Percentiles rank a stretch among this genome's conserved stretches.
phyloP scores from a whole-genome alignment of 2,797 vertebrate species.

The Sphenodon punctatus region DNA sequence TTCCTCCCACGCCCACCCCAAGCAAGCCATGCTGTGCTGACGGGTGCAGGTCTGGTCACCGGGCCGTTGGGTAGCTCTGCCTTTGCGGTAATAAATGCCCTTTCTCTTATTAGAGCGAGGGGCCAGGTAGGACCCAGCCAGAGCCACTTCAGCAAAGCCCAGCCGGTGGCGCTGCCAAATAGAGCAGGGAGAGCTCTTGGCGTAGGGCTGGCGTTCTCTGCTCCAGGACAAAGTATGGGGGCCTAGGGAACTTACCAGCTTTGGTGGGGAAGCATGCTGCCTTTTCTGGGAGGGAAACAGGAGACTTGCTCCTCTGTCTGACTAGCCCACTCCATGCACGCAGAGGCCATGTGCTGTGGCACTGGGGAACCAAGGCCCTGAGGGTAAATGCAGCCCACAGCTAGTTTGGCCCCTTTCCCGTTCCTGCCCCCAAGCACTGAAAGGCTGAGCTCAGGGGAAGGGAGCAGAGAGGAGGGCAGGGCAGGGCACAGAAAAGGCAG shows the following conservation, averaged over 20 bases:
- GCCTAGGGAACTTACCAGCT: background rate
- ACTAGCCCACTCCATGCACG: background rate
- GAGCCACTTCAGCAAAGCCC: no score
- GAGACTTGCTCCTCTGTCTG: background rate
- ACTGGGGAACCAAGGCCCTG: background rate
- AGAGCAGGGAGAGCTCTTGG: no score
- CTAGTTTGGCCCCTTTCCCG: no score
- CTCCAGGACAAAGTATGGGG: background rate
- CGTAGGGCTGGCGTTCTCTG: no score
- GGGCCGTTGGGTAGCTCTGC: no score
- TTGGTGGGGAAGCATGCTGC: background rate
- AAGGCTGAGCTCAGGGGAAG: no score
- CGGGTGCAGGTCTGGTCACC: no score
- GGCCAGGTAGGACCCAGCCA: no score
- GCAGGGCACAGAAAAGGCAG: no score
- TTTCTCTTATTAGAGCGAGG: background rate
- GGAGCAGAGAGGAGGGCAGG: no score
- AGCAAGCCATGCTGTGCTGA: background rate
- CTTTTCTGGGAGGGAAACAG: fast-evolving
- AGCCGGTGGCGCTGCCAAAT: background rate
- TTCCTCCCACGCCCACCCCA: background rate
- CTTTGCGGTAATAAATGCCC: background rate
- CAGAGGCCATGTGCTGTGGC: background rate
- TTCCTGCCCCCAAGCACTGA: no score
- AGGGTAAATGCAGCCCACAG: background rate